Evolutionary conservation across 1,140 invertebrate genomes (phyloP), one percentile per base, ranked within the genome.

Genomic region (Tribolium madens): DNA sequence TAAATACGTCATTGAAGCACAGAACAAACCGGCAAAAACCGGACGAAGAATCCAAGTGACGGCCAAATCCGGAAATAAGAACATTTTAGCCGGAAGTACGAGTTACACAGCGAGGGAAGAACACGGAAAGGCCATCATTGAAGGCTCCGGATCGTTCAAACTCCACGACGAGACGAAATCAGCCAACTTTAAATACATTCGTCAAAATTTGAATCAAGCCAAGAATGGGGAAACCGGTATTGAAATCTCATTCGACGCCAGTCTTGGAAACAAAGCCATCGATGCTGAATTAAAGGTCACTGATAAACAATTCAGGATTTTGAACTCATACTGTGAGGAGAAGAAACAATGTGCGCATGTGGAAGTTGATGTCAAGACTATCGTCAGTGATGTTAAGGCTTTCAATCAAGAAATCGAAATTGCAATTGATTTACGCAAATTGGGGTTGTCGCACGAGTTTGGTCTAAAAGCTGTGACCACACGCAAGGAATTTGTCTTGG

Each of bases 301-400:
- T 18, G 91, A 93, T 82, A 88, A 92, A 73, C 91, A 92, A 76
- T 89, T 92, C 76, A 91, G 92, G 79, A 87, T 90, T 3, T 90
- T 91, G 26, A 89, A 91, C 48, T 91, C 92, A 3, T 91, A 92
- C 83, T 94, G 93, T 83, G 92, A 93, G 74, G 91, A 93, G 82
- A 93, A 91, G 83, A 93, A 93, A 76, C 90, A 93, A 77, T 94
- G 93, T 80, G 91, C 91, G 1, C 90, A 93, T 78, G 88, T 92
- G 36, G 92, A 93, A 82, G 75, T 93, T 5, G 88, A 92, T 68
- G 90, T 91, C 10, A 91, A 89, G 79, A 83, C 89, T 12, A 85
- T 89, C 42, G 83, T 82, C 0, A 86, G 87, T 17, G 42, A 46
- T 17, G 14, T 47, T 4, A 15, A 82, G 1, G 81, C 87, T 33